These are phyloP conservation scores for Mythimna vitellina DNA, from an alignment of 2,888 invertebrate genomes.

Conservation along the genomic window DNA sequence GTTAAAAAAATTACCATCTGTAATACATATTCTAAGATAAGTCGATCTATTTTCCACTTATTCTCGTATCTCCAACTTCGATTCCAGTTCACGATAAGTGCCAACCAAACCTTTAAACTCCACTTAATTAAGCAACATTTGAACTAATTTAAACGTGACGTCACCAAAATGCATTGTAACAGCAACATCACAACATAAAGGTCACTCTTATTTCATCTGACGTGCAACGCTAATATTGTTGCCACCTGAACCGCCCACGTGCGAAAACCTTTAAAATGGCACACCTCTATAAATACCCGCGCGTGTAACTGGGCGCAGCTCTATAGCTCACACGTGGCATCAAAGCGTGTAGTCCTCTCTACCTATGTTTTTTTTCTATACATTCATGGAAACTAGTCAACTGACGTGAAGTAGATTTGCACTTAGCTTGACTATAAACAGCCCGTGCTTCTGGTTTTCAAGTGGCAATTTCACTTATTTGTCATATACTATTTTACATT, in stretches of 20 bases:
- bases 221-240: not conserved
- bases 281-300: constrained; percentile 28
- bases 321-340: constrained; percentile 34
- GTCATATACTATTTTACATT: not conserved
- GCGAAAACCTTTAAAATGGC: constrained; percentile 8
- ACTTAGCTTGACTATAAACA: not conserved
- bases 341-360: not conserved
- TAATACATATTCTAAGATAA: not conserved
- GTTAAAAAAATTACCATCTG: not conserved
- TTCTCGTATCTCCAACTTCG: not conserved
- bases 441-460: not conserved
- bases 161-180: not conserved
- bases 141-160: too few relatives aligned
- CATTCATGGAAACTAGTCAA: constrained; percentile 3
- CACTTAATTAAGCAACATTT: not conserved
- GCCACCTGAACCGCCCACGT: constrained; percentile 21
- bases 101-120: not conserved
- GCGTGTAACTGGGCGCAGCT: constrained; percentile 16
- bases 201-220: constrained; percentile 6
- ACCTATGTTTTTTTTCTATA: constrained; percentile 7
- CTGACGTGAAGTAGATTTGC: not conserved
- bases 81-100: not conserved
- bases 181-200: not conserved
- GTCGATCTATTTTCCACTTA: not conserved
- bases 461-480: not conserved